phyloP scores from a whole-genome alignment of 2,797 vertebrate genomes.

The Babyrousa celebensis region DNA sequence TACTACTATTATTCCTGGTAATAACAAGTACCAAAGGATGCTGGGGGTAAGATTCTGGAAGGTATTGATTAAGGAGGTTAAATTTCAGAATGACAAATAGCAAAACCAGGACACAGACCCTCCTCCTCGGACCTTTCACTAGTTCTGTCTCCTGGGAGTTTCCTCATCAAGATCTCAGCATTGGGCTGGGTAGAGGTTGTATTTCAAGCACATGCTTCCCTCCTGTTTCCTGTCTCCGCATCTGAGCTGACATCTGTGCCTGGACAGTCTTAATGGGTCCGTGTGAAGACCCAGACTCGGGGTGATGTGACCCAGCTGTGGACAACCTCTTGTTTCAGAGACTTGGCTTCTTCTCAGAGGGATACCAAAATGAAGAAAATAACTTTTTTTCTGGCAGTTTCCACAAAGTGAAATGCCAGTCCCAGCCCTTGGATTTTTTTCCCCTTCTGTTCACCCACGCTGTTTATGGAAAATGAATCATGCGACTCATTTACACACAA shows the following conservation, averaged over 20 bases:
- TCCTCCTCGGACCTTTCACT: neutral
- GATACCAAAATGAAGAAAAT: constrained; percentile 86
- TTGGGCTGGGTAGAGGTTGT: neutral
- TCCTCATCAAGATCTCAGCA: neutral
- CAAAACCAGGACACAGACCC: neutral
- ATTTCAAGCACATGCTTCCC: neutral
- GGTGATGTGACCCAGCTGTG: constrained; percentile 78
- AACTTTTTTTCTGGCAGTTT: constrained; percentile 82
- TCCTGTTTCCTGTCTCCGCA: constrained; percentile 28
- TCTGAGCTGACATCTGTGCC: constrained; percentile 49
- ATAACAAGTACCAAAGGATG: neutral
- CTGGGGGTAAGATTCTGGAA: constrained; percentile 46
- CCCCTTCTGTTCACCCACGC: constrained; percentile 76
- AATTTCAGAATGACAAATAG: neutral
- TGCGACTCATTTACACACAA: constrained; percentile 80
- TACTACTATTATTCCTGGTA: neutral
- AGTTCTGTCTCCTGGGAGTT: neutral
- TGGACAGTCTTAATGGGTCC: constrained; percentile 17
- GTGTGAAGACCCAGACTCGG: constrained; percentile 69
- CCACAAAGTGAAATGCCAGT: constrained; percentile 79
- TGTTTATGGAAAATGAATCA: constrained; percentile 87
- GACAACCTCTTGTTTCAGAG: constrained; percentile 80
- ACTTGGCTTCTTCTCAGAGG: constrained; percentile 80
- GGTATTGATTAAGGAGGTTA: constrained; percentile 23
- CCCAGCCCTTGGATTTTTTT: constrained; percentile 64